A percentile compares a stretch with the other conserved stretches of the same genome.
Conservation (phyloP, 2,113 vertebrate genomes). For the Electrona antarctica region DNA sequence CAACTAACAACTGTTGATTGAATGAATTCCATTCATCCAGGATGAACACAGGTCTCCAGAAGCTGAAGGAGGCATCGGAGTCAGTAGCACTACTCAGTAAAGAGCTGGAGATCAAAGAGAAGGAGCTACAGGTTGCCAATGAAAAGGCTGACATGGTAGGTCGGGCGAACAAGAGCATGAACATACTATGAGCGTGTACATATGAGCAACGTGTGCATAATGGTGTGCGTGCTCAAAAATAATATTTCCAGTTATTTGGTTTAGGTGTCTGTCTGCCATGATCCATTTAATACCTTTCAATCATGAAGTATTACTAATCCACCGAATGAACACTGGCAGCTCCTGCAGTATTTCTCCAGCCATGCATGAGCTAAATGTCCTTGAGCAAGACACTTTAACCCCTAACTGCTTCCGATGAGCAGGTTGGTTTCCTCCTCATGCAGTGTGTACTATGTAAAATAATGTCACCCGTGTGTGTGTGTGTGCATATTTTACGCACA, state of each 20-base stretch:
- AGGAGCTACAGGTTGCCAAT: slow-evolving; percentile 91
- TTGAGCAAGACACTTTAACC: too few relatives aligned
- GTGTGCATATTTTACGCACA: not conserved
- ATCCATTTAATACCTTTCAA: not conserved
- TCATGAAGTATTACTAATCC: too few relatives aligned
- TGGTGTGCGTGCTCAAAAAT: not conserved
- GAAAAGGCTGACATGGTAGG: slow-evolving; percentile 91
- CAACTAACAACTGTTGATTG: too few relatives aligned
- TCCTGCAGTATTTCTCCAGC: not conserved
- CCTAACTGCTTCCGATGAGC: too few relatives aligned
- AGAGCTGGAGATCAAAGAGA: slow-evolving; percentile 92
- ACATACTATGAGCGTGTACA: too few relatives aligned
- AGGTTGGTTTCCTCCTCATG: too few relatives aligned
- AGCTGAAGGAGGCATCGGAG: slow-evolving; percentile 93
- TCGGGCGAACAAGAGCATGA: not conserved
- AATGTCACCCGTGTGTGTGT: not conserved
- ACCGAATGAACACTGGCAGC: too few relatives aligned
- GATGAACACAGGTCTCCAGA: slow-evolving; percentile 93
- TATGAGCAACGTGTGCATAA: too few relatives aligned
- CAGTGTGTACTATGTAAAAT: too few relatives aligned
- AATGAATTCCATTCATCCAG: slow-evolving; percentile 65
- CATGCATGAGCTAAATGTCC: too few relatives aligned
- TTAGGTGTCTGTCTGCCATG: not conserved
- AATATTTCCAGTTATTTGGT: not conserved
- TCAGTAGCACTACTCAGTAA: slow-evolving; percentile 89